Conservation (phyloP, 2,888 invertebrate species). For the Entomobrya multifasciata region DNA sequence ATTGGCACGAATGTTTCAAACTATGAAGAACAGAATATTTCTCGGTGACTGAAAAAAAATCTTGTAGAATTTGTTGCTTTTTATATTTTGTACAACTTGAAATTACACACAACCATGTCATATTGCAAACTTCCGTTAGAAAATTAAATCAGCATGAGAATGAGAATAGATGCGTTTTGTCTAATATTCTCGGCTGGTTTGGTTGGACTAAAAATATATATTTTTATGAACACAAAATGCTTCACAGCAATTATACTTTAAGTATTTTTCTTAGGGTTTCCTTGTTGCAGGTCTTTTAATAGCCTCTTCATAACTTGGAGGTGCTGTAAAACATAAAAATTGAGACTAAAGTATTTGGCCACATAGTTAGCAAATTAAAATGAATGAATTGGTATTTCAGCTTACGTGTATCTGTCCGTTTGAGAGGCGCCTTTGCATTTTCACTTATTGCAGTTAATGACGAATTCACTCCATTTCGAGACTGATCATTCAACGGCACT, state of each 20-base stretch:
- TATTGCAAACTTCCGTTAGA: no score
- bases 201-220: not conserved
- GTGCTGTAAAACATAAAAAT: constrained; percentile 45
- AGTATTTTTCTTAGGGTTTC: not conserved
- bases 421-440: constrained; percentile 18
- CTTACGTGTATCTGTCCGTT: constrained; percentile 55
- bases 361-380: no score
- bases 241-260: not conserved
- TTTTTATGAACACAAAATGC: constrained; percentile 21
- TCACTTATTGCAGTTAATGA: constrained; percentile 21
- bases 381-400: not conserved
- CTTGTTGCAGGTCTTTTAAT: constrained; percentile 35
- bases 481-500: constrained; percentile 8
- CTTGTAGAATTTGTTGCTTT: no score
- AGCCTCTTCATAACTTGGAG: constrained; percentile 61
- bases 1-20: no score
- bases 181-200: no score
- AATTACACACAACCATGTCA: no score
- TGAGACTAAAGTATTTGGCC: no score
- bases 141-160: no score
- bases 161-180: no score
- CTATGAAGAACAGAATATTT: no score
- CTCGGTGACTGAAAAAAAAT: no score
- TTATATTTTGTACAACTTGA: no score
- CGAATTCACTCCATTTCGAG: not conserved